A percentile compares a stretch with the other conserved stretches of the same genome.
These are phyloP conservation scores for Pollenia amentaria DNA, from an alignment of 2,888 invertebrate species.

Conservation along the genomic window DNA sequence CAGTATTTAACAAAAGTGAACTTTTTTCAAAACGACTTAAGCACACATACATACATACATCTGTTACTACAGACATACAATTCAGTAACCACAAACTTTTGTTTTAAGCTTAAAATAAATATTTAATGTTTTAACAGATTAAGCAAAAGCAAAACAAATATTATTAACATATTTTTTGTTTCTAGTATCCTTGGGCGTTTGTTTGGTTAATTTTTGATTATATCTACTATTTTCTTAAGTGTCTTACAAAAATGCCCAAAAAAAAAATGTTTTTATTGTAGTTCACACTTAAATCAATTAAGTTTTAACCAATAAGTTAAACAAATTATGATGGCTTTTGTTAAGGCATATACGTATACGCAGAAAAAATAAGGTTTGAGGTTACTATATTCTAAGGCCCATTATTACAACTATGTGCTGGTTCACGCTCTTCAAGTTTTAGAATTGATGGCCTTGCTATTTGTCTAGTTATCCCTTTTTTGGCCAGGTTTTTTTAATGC, in stretches of 20 bases:
- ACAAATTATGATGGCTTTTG: background rate
- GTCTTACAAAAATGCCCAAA: background rate
- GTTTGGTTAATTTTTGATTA: background rate
- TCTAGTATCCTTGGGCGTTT: background rate
- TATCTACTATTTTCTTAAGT: background rate
- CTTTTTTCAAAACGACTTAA: background rate
- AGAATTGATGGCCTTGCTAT: too few relatives aligned
- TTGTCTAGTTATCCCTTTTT: too few relatives aligned
- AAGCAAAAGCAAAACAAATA: background rate
- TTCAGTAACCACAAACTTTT: background rate
- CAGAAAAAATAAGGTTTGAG: too few relatives aligned
- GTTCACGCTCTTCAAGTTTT: too few relatives aligned
- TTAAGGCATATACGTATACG: background rate
- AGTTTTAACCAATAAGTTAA: conserved; percentile 14
- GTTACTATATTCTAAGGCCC: too few relatives aligned
- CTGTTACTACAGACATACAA: too few relatives aligned
- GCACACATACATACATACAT: too few relatives aligned
- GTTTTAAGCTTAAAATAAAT: background rate
- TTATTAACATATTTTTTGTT: background rate
- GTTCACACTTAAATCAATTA: conserved; percentile 21
- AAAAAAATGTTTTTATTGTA: background rate
- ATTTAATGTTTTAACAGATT: background rate
- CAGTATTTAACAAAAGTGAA: conserved; percentile 33
- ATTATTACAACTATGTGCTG: too few relatives aligned
- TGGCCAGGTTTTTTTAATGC: too few relatives aligned